These are phyloP conservation scores for Sylvicapra grimmia DNA, from an alignment of 2,113 vertebrate species.

Conservation along the genomic window DNA sequence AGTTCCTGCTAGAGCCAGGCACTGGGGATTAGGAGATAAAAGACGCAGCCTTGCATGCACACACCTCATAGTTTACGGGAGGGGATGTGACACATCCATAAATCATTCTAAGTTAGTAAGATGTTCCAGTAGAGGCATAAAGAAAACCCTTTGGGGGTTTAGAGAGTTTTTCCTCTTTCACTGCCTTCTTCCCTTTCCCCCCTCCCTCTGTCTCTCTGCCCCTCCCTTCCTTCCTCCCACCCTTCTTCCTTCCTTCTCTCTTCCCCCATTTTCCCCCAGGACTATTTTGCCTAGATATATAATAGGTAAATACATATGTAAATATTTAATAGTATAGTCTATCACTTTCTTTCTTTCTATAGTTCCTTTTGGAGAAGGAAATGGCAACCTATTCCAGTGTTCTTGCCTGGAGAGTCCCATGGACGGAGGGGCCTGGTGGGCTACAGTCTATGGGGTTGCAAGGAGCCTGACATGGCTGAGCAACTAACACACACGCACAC, in stretches of 20 bases:
- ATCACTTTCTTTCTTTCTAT: background rate
- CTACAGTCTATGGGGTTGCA: background rate
- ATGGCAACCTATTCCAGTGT: background rate
- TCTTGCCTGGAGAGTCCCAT: background rate
- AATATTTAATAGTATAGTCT: background rate
- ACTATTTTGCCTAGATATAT: background rate
- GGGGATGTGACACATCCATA: background rate
- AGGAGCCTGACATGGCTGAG: background rate
- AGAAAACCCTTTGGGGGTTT: background rate
- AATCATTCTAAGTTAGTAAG: background rate
- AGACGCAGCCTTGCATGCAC: background rate
- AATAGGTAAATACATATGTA: background rate
- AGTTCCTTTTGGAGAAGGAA: background rate
- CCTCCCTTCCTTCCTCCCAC: background rate
- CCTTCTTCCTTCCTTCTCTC: background rate
- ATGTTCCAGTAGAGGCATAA: background rate
- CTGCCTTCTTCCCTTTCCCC: background rate
- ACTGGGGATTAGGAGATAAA: background rate
- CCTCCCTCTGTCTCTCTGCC: accelerated
- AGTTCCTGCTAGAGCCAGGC: background rate
- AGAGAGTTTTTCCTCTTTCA: background rate
- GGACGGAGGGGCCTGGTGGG: background rate
- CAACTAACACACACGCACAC: background rate
- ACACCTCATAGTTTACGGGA: background rate
- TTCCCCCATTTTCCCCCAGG: background rate